Percentiles rank a stretch among this genome's conserved stretches.
Evolutionary conservation across 2,797 vertebrate species (phyloP).

Genomic region (Galagoides demidoff): DNA sequence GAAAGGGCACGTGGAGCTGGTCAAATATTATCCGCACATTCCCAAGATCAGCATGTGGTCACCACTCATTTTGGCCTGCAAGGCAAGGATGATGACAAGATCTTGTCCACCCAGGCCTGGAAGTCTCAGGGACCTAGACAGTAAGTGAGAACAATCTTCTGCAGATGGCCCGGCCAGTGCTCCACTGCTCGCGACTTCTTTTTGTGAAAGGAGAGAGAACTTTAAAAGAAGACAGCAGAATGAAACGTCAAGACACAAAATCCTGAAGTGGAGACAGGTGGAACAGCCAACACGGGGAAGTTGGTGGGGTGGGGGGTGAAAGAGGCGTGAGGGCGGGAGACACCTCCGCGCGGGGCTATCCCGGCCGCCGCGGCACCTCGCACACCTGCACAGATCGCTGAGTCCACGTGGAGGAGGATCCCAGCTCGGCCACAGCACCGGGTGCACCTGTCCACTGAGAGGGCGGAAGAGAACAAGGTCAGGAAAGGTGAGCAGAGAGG

Average conservation of each 20-base stretch:
- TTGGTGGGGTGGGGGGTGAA: slow-evolving; percentile 37
- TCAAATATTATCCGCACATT: not conserved
- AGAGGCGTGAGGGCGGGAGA: not conserved
- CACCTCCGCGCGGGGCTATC: not conserved
- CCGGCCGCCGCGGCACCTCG: not conserved
- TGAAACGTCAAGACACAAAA: slow-evolving; percentile 69
- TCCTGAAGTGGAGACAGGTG: slow-evolving; percentile 74
- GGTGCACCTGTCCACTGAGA: slow-evolving; percentile 53
- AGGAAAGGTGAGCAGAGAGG: not conserved
- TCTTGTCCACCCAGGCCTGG: not conserved
- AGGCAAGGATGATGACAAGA: slow-evolving; percentile 59
- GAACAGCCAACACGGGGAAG: slow-evolving; percentile 73
- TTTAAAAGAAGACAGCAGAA: slow-evolving; percentile 70
- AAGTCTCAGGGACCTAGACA: slow-evolving; percentile 27
- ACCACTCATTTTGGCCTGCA: slow-evolving; percentile 50
- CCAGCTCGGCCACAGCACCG: not conserved
- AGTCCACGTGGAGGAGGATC: not conserved
- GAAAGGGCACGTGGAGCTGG: not conserved
- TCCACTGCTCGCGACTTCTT: not conserved
- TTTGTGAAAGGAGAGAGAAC: slow-evolving; percentile 66
- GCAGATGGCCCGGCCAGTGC: not conserved
- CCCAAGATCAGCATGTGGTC: not conserved
- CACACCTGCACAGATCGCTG: slow-evolving; percentile 62
- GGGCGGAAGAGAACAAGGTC: slow-evolving; percentile 57
- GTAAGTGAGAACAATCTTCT: not conserved